Percentiles rank a stretch among this genome's conserved stretches.
phyloP scores from a whole-genome alignment of 2,113 vertebrate species.

The Onychostoma macrolepis region DNA sequence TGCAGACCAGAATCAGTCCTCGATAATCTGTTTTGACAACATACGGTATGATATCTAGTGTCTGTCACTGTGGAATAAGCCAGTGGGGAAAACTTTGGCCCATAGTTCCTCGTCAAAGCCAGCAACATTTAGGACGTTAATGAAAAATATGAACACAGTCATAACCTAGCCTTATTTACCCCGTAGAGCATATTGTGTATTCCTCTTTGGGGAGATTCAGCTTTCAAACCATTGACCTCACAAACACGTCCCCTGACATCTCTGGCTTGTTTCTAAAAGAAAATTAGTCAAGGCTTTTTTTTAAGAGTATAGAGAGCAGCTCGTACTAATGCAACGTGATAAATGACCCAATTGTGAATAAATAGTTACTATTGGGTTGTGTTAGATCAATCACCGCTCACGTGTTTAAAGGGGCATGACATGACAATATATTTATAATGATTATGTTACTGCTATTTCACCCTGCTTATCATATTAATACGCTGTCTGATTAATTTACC shows the following conservation, averaged over 20 bases:
- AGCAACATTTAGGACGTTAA: constrained; percentile 20
- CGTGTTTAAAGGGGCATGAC: background rate
- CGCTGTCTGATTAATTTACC: background rate
- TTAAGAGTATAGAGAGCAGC: background rate
- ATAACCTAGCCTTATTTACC: constrained; percentile 20
- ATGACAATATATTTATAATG: background rate
- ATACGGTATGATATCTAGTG: constrained; percentile 17
- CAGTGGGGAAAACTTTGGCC: constrained; percentile 35
- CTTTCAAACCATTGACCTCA: constrained; percentile 33
- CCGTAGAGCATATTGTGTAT: background rate
- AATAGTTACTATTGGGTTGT: background rate
- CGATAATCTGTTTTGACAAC: constrained; percentile 31
- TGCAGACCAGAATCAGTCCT: background rate
- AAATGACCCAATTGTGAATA: background rate
- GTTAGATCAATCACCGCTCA: background rate
- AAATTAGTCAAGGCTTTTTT: constrained; percentile 5
- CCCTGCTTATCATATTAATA: background rate
- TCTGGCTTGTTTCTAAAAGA: constrained; percentile 37
- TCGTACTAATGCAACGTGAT: constrained; percentile 8
- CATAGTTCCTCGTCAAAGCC: constrained; percentile 19
- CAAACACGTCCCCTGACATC: background rate
- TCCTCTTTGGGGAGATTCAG: constrained; percentile 23
- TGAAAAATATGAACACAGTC: constrained; percentile 23
- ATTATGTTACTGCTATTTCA: constrained; percentile 14
- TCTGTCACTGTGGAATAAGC: constrained; percentile 36